Percentiles rank a stretch among this genome's conserved stretches.
Evolutionary conservation across 2,797 vertebrate genomes (phyloP).

Genomic region (Siniperca obscura): DNA sequence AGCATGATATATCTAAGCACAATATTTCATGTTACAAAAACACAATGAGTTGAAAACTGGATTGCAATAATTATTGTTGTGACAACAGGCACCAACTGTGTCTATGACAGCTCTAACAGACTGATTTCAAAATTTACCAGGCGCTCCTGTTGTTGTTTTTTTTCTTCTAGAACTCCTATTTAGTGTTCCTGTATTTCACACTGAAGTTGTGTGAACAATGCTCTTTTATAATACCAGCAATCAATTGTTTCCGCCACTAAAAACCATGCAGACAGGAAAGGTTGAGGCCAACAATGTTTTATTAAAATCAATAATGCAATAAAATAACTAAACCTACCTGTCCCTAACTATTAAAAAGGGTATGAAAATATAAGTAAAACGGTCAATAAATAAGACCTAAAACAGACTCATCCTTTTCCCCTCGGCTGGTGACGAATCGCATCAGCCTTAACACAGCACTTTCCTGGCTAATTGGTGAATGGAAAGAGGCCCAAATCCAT

Average conservation of each 20-base stretch:
- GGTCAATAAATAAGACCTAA: background rate
- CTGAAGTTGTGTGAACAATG: background rate
- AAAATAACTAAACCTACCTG: conserved; percentile 20
- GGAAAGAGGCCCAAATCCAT: background rate
- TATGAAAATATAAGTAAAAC: background rate
- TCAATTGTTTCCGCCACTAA: background rate
- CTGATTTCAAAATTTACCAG: conserved; percentile 24
- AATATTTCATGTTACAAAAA: conserved; percentile 3
- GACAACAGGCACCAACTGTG: background rate
- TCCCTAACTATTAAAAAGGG: conserved; percentile 6
- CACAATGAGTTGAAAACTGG: conserved; percentile 12
- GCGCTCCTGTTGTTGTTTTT: background rate
- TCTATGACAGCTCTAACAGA: conserved; percentile 21
- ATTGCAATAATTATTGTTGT: conserved; percentile 13
- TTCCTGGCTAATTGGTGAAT: conserved; percentile 1
- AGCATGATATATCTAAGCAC: background rate
- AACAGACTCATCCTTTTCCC: conserved; percentile 3
- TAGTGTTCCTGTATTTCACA: conserved; percentile 1
- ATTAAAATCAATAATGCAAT: conserved; percentile 45
- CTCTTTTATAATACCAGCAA: background rate
- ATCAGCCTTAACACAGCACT: background rate
- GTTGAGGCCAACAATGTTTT: conserved; percentile 21
- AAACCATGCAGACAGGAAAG: conserved; percentile 18
- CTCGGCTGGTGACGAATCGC: conserved; percentile 4
- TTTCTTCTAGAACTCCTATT: conserved; percentile 6